Conservation (phyloP, 2,113 vertebrate species). For the mouse (Mus musculus) region GRCm39 chr7:90155001-90155500, state of each 20-base stretch:
- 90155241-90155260: constrained; percentile 24
- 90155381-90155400: constrained; percentile 74
- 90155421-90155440: constrained; percentile 85
- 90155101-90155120: not conserved
- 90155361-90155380: constrained; percentile 80
- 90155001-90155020: not conserved
- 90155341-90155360: constrained; percentile 67
- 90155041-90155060: not conserved
- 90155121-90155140: constrained; percentile 34
- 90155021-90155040: not conserved
- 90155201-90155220: not conserved
- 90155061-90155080: not conserved
- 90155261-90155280: constrained; percentile 18
- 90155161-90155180: constrained; percentile 12
- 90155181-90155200: constrained; percentile 15
- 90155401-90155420: constrained; percentile 77
- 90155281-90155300: not conserved
- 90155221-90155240: not conserved
- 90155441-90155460: constrained; percentile 93
- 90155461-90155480: constrained; percentile 93
- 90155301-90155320: constrained; percentile 43
- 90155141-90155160: not conserved
- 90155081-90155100: not conserved
- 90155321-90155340: constrained; percentile 75
- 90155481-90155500: constrained; percentile 93